phyloP scores from a whole-genome alignment of 1,140 invertebrate species.

The Sarcophaga peregrina region DNA sequence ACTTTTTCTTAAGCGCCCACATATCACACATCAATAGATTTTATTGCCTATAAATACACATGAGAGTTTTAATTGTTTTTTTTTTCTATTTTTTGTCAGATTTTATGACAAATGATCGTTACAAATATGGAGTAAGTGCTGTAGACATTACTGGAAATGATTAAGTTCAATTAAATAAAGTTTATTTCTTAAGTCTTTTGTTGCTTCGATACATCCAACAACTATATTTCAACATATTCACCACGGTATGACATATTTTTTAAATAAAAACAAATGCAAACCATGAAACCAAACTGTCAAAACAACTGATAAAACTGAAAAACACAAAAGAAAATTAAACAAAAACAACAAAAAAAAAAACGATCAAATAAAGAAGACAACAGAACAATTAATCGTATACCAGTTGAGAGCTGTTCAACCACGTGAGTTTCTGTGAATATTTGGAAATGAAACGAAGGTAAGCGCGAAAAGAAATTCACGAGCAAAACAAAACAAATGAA shows the following conservation, averaged over 20 bases:
- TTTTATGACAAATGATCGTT: no score
- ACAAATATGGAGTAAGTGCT: no score
- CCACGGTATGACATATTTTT: background rate
- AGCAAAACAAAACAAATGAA: constrained; percentile 15
- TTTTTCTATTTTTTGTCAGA: no score
- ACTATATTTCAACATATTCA: background rate
- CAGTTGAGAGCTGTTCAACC: background rate
- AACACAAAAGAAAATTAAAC: background rate
- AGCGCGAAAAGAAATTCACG: background rate
- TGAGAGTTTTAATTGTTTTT: no score
- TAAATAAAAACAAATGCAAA: background rate
- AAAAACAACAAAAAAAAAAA: background rate
- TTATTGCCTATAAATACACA: no score
- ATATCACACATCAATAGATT: no score
- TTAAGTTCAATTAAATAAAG: no score
- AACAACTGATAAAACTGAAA: background rate
- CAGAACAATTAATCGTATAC: background rate
- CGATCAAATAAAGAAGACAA: background rate
- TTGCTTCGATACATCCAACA: background rate
- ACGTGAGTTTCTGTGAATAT: background rate
- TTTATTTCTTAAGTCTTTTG: constrained; percentile 16
- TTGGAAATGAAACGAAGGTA: background rate
- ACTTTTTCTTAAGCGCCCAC: no score
- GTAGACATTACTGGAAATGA: no score
- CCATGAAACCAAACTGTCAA: background rate